Percentiles rank a stretch among this genome's conserved stretches.
These are phyloP conservation scores for Pelecanus crispus DNA, from an alignment of 2,113 vertebrate species.

Conservation along the genomic window DNA sequence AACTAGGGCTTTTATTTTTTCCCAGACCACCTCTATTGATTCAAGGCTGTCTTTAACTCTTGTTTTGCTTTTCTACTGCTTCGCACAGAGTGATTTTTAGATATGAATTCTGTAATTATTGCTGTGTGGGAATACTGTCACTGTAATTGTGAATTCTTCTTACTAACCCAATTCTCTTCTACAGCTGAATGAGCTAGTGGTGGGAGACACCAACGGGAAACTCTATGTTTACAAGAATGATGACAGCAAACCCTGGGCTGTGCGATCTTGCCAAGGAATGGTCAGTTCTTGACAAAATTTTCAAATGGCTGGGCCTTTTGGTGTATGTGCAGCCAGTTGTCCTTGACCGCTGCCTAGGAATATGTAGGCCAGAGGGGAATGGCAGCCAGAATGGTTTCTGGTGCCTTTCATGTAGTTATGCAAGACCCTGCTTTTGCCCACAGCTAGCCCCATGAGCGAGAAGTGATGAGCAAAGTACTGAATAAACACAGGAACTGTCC, in stretches of 20 bases:
- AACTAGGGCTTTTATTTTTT: background rate
- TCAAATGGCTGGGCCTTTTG: background rate
- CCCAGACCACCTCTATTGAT: background rate
- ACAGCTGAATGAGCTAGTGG: slow-evolving; percentile 93
- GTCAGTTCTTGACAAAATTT: slow-evolving; percentile 67
- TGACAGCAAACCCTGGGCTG: slow-evolving; percentile 86
- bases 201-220: slow-evolving; percentile 92
- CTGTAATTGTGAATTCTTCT: background rate
- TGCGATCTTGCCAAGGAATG: slow-evolving; percentile 91
- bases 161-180: background rate
- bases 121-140: background rate
- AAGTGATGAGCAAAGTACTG: background rate
- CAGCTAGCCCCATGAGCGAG: background rate
- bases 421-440: background rate
- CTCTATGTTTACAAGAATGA: slow-evolving; percentile 92
- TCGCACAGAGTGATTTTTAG: background rate
- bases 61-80: background rate
- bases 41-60: background rate
- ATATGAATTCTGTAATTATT: background rate
- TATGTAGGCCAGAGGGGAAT: background rate
- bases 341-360: background rate
- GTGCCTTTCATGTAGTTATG: background rate
- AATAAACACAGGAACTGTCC: background rate
- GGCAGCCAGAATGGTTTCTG: background rate
- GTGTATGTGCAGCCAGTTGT: background rate